A percentile compares a stretch with the other conserved stretches of the same genome.
Conservation (phyloP, 2,888 invertebrate genomes). For the Tyria jacobaeae region DNA sequence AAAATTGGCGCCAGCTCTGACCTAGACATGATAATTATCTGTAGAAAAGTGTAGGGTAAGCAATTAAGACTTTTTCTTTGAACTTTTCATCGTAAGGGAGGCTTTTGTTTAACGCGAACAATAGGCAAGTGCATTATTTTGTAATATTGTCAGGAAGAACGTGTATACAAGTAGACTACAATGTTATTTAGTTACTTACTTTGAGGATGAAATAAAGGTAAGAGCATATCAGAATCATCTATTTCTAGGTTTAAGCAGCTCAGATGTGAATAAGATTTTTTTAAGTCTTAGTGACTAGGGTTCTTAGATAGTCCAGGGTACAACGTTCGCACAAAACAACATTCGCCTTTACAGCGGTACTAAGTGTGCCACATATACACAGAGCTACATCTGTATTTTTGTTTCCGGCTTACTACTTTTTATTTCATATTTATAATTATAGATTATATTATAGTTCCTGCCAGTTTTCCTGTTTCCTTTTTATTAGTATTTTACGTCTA, state of each 20-base stretch:
- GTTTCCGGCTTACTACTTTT: conserved; percentile 21
- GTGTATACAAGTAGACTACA: not conserved
- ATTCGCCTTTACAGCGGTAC: not conserved
- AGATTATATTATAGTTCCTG: conserved; percentile 15
- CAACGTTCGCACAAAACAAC: conserved; percentile 4
- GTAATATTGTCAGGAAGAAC: not conserved
- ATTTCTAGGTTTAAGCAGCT: no score
- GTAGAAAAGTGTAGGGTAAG: conserved; percentile 23
- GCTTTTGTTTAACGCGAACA: conserved; percentile 8
- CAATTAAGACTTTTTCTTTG: conserved; percentile 35
- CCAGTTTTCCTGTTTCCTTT: conserved; percentile 12
- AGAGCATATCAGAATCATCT: no score
- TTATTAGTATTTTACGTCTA: not conserved
- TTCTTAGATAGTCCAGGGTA: no score
- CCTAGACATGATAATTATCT: conserved; percentile 31
- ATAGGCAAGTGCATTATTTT: not conserved
- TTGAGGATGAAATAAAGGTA: no score
- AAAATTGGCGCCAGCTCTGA: conserved; percentile 48
- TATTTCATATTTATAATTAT: conserved; percentile 18
- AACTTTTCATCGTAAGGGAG: conserved; percentile 23
- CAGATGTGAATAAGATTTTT: no score
- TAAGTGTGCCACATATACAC: conserved; percentile 26
- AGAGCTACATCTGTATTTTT: conserved; percentile 16
- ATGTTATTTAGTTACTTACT: not conserved
- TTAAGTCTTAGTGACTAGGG: no score